Base-by-base conservation (phyloP, 2,113 vertebrate genomes). In the Dissostichus mawsoni region DNA sequence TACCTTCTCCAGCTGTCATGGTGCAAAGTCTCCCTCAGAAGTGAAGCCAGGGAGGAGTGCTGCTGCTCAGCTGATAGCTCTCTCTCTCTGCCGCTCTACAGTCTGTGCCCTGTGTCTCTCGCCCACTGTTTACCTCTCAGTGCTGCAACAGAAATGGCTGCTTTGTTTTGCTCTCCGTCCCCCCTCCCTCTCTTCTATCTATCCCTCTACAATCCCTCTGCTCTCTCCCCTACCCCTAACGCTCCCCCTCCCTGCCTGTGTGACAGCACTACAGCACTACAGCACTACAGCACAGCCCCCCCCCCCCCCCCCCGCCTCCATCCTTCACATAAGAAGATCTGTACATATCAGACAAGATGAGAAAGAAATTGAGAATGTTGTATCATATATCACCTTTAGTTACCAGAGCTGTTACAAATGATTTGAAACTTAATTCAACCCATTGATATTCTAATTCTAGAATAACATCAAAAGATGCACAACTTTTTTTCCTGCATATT, bases 1-100 rank as follows among this genome's bases (percentile, higher is more conserved):
- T 96, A 98, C 97, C 97, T 96, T 95, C 95, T 81, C 96, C 96
- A 1, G 95, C 92, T 78, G 97, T 97, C 96, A 97, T 96, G 89
- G 82, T 84, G 84, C 74, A 74, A 80, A 76, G 83, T 51, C 69
- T 66, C 56, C 66, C 33, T 83, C 56, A 80, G 61, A 29, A 63
- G 81, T 87, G 78, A 83, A 80, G 6, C 70, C 2, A 73, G 53
- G 74, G 71, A 93, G 80, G 81, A 81, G 64, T 7, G 63, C 45
- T 55, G 67, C 55, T 11, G 2, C 59, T 45, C 83, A 44, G 66
- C 76, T 11, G 20, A 80, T 0, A 9, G 51, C 53, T 75, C 66
- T 62, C 29, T 44, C 68, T 69, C 71, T 45, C 70, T 74, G 65
- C 65, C 73, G 67, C 71, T 64, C 73, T 57, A 0, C 9, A 11